Evolutionary conservation across 2,797 vertebrate genomes (phyloP).

Genomic region (Pantherophis vulpinus): DNA sequence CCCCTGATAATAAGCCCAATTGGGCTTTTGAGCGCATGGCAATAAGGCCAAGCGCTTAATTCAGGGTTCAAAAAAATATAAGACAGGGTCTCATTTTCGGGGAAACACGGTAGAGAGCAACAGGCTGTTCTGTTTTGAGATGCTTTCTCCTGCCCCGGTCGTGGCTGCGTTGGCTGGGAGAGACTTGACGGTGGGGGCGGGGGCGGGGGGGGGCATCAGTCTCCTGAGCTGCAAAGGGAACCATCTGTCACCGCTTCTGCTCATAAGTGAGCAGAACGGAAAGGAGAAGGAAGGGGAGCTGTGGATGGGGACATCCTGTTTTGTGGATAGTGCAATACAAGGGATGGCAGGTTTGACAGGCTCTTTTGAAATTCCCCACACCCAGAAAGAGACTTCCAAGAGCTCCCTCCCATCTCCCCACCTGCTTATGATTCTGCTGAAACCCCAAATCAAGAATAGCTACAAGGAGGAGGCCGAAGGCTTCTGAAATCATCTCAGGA

Average conservation of each 20-base stretch:
- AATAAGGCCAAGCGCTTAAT: too few relatives aligned
- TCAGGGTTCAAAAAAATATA: too few relatives aligned
- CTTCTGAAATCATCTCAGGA: not conserved
- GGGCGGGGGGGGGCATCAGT: too few relatives aligned
- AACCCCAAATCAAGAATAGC: not conserved
- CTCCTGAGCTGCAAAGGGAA: not conserved
- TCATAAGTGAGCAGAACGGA: not conserved
- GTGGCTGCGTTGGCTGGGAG: not conserved
- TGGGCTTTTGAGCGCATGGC: too few relatives aligned
- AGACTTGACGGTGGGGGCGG: not conserved
- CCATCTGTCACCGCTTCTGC: not conserved
- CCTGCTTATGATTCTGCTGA: not conserved
- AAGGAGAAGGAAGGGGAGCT: not conserved
- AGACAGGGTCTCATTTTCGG: too few relatives aligned
- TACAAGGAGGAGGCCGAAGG: not conserved
- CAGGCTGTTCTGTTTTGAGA: not conserved
- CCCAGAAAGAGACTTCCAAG: not conserved
- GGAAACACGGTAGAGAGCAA: not conserved
- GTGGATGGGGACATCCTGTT: too few relatives aligned
- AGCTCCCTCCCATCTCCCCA: not conserved
- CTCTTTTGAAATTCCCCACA: not conserved
- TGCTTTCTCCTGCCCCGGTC: not conserved
- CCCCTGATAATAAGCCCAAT: too few relatives aligned
- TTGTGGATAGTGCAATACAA: not conserved
- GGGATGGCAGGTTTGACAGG: not conserved